phyloP scores from a whole-genome alignment of 2,797 vertebrate species.

The Mormyrops attenuatus region DNA sequence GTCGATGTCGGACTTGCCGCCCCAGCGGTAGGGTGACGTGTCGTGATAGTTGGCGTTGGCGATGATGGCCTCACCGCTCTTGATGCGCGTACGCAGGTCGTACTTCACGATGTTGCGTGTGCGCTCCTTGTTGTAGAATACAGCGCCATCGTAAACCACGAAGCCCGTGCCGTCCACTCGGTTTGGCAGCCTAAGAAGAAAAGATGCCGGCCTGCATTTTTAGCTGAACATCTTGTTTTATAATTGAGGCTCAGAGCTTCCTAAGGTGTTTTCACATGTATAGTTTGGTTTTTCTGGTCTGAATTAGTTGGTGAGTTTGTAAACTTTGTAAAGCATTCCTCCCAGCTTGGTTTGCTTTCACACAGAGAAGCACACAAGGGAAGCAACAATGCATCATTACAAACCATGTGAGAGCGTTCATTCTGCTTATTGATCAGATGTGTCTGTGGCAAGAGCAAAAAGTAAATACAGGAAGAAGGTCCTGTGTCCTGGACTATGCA shows the following conservation, averaged over 20 bases:
- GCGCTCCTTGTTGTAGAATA: constrained; percentile 94
- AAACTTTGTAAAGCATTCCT: neutral
- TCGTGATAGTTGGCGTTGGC: constrained; percentile 91
- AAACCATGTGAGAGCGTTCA: neutral
- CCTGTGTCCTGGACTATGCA: too few species aligned
- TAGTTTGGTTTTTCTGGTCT: neutral
- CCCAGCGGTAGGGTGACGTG: constrained; percentile 91
- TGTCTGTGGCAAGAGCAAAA: neutral
- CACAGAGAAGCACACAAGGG: neutral
- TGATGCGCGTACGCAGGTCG: constrained; percentile 86
- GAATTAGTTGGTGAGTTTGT: neutral
- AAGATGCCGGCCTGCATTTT: neutral
- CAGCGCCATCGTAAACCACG: constrained; percentile 89
- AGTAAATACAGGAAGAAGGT: too few species aligned
- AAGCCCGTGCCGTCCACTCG: constrained; percentile 90
- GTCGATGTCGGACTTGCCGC: constrained; percentile 91
- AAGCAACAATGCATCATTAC: neutral
- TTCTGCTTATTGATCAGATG: neutral
- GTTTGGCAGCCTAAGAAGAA: constrained; percentile 75
- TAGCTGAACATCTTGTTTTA: neutral
- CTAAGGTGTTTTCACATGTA: neutral
- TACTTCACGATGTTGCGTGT: constrained; percentile 92
- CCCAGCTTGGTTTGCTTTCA: neutral
- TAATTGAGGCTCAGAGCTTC: neutral
- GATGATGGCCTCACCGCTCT: constrained; percentile 90